Evolutionary conservation across 2,888 invertebrate genomes (phyloP).

Genomic region (Drosophila flavopinicola): DNA sequence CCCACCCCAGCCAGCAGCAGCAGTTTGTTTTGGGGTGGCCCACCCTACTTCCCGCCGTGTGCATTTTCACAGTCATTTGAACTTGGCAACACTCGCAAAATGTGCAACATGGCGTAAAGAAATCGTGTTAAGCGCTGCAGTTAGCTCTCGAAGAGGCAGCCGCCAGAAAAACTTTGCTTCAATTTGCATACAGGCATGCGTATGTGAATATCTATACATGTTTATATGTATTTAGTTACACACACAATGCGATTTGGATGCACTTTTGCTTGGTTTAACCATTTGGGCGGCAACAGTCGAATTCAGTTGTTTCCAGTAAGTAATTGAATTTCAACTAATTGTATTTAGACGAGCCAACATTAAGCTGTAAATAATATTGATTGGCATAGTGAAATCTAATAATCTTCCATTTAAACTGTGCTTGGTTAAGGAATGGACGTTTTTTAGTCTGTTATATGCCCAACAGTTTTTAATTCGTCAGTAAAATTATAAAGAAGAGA

Average conservation of each 20-base stretch:
- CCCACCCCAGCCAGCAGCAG: too few relatives aligned
- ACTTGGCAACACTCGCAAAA: conserved; percentile 70
- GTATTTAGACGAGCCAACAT: too few relatives aligned
- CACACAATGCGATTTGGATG: neutral
- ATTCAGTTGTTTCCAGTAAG: conserved; percentile 12
- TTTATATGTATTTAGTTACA: neutral
- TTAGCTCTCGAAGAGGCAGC: conserved; percentile 47
- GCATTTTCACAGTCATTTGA: conserved; percentile 76
- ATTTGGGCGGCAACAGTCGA: neutral
- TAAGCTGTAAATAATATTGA: too few relatives aligned
- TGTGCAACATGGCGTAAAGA: conserved; percentile 71
- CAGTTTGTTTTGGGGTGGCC: conserved; percentile 1
- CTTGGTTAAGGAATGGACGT: too few relatives aligned
- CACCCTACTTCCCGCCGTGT: conserved; percentile 35
- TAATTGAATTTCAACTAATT: too few relatives aligned
- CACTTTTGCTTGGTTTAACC: conserved; percentile 1
- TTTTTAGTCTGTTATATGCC: too few relatives aligned
- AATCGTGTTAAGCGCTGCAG: conserved; percentile 71
- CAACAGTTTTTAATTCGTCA: too few relatives aligned
- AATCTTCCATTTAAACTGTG: too few relatives aligned
- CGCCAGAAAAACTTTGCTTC: conserved; percentile 41
- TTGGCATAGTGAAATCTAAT: too few relatives aligned
- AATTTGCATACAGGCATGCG: conserved; percentile 31
- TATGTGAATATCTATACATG: conserved; percentile 7
- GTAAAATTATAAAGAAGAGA: too few relatives aligned